Percentiles rank a stretch among this genome's conserved stretches.
phyloP scores from a whole-genome alignment of 2,113 vertebrate species.

The Zosterops japonicus region DNA sequence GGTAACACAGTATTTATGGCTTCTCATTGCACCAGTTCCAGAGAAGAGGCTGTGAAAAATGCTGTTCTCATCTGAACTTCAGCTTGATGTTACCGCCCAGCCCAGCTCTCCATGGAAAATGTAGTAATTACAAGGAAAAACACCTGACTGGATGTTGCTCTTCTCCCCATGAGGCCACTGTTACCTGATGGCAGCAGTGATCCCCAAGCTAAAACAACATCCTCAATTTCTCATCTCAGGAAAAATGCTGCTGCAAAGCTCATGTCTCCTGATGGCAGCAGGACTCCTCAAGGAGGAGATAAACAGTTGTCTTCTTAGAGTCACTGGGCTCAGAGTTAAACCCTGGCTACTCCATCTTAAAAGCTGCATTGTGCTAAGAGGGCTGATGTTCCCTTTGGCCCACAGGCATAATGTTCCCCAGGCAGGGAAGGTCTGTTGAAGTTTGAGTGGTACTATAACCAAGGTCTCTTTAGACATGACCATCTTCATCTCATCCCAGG shows the following conservation, averaged over 20 bases:
- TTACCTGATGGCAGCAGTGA: not conserved
- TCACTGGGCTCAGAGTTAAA: slow-evolving; percentile 26
- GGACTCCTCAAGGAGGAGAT: not conserved
- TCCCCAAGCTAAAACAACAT: not conserved
- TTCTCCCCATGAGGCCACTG: not conserved
- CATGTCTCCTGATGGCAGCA: not conserved
- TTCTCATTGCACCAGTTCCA: not conserved
- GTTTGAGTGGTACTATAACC: slow-evolving; percentile 17
- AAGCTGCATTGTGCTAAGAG: not conserved
- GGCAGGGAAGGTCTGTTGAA: not conserved
- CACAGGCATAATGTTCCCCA: not conserved
- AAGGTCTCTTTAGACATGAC: slow-evolving; percentile 33
- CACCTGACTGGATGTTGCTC: not conserved
- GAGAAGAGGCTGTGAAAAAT: not conserved
- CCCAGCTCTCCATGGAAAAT: not conserved
- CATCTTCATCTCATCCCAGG: not conserved
- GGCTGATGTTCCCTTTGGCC: slow-evolving; percentile 17
- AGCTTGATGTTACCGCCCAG: not conserved
- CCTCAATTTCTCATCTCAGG: slow-evolving; percentile 17
- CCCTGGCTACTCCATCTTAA: not conserved
- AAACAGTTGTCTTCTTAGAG: slow-evolving; percentile 38
- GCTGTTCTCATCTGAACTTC: not conserved
- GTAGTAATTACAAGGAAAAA: not conserved
- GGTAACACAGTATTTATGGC: not conserved
- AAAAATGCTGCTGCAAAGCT: slow-evolving; percentile 26